A percentile compares a stretch with the other conserved stretches of the same genome.
Evolutionary conservation across 2,797 vertebrate species (phyloP).

Genomic region (Sebastolobus altivelis): DNA sequence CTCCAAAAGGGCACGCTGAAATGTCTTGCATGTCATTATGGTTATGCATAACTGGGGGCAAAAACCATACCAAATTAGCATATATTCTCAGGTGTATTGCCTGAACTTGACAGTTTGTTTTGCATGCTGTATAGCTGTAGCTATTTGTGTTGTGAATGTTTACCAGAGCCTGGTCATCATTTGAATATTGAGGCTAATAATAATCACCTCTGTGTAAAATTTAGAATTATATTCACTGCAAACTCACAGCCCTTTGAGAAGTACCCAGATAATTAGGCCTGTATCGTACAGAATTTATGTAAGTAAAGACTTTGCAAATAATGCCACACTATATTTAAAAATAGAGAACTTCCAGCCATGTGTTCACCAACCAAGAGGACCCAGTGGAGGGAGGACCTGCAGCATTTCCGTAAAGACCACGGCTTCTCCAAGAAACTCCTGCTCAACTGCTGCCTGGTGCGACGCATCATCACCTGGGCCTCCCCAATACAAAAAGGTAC

Average conservation of each 20-base stretch:
- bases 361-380: conserved; percentile 81
- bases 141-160: conserved; percentile 32
- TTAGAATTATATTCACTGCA: neutral
- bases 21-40: conserved; percentile 66
- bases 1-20: conserved; percentile 63
- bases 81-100: conserved; percentile 23
- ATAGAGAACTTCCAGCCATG: conserved; percentile 73
- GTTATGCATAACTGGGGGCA: conserved; percentile 34
- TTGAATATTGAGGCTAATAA: conserved; percentile 28
- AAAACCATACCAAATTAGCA: conserved; percentile 47
- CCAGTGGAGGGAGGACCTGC: conserved; percentile 84
- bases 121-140: conserved; percentile 18
- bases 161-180: conserved; percentile 27
- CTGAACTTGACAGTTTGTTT: conserved; percentile 24
- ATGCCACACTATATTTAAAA: conserved; percentile 55
- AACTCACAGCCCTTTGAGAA: neutral
- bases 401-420: conserved; percentile 82
- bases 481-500: conserved; percentile 87
- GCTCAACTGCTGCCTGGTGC: conserved; percentile 89
- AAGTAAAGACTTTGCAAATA: conserved; percentile 2
- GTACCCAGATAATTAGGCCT: neutral
- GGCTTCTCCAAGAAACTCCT: conserved; percentile 87
- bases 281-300: neutral
- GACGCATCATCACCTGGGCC: conserved; percentile 87
- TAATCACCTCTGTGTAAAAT: neutral